Percentiles rank a stretch among this genome's conserved stretches.
phyloP scores from a whole-genome alignment of 1,140 invertebrate genomes.

The Acromyrmex heyeri region DNA sequence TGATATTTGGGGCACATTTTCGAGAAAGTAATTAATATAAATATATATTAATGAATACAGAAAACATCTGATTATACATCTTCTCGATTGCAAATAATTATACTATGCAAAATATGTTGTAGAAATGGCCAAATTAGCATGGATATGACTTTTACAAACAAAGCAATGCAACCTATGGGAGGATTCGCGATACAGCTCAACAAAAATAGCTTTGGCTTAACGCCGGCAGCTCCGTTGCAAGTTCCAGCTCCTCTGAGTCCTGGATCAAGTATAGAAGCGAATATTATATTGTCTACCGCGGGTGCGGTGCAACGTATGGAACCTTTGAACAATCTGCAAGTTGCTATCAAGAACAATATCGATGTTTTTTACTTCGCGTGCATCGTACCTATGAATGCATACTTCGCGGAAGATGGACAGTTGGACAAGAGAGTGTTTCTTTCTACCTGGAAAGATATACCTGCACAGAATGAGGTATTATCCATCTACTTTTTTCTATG shows the following conservation, averaged over 20 bases:
- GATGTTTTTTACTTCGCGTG: slow-evolving; percentile 99
- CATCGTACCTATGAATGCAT: slow-evolving; percentile 96
- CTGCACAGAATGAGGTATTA: slow-evolving; percentile 97
- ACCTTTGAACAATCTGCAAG: slow-evolving; percentile 98
- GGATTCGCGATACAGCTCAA: slow-evolving; percentile 99
- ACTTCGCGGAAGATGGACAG: slow-evolving; percentile 98
- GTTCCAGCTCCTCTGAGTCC: slow-evolving; percentile 94
- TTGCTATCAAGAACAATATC: slow-evolving; percentile 99
- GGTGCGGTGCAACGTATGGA: slow-evolving; percentile 99
- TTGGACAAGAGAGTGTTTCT: slow-evolving; percentile 99
- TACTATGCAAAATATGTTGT: slow-evolving; percentile 52
- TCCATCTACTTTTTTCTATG: background rate
- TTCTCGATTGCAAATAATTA: slow-evolving; percentile 1
- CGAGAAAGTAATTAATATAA: slow-evolving; percentile 88
- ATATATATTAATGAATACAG: background rate
- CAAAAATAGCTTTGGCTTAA: slow-evolving; percentile 99
- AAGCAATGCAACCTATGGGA: slow-evolving; percentile 99
- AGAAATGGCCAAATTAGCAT: slow-evolving; percentile 96
- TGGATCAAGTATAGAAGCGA: slow-evolving; percentile 93
- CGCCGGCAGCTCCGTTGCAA: slow-evolving; percentile 93
- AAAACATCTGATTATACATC: background rate
- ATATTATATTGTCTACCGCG: slow-evolving; percentile 92
- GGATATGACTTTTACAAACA: slow-evolving; percentile 99
- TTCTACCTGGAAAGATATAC: slow-evolving; percentile 99
- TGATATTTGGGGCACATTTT: slow-evolving; percentile 98